These are phyloP conservation scores for Regulus satrapa DNA, from an alignment of 2,113 vertebrate species.

Conservation along the genomic window DNA sequence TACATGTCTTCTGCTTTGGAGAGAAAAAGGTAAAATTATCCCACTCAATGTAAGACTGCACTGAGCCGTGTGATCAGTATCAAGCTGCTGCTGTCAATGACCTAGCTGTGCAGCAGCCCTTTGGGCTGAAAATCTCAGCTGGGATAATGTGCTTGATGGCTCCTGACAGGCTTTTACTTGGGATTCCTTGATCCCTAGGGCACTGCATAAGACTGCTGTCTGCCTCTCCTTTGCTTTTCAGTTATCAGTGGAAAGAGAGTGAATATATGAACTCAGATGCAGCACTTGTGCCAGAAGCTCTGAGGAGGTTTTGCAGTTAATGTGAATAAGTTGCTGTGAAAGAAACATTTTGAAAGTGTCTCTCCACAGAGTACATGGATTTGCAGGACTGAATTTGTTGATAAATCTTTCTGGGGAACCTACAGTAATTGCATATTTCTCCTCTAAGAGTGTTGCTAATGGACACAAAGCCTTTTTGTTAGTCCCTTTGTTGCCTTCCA, in stretches of 20 bases:
- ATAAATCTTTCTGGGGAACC: not conserved
- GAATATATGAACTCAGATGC: not conserved
- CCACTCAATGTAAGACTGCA: not conserved
- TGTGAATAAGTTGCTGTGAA: not conserved
- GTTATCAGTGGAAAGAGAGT: not conserved
- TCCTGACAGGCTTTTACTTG: constrained; percentile 23
- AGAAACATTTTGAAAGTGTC: not conserved
- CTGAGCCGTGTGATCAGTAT: not conserved
- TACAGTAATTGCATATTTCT: not conserved
- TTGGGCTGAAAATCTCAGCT: constrained; percentile 32
- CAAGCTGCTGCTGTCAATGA: not conserved
- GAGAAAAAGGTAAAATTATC: not conserved
- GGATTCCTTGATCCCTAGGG: not conserved
- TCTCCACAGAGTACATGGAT: not conserved
- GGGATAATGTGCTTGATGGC: not conserved
- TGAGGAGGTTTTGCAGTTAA: not conserved
- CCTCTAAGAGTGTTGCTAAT: not conserved
- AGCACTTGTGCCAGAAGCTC: not conserved
- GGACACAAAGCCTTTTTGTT: not conserved
- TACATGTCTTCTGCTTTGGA: not conserved
- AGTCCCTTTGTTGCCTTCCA: not conserved
- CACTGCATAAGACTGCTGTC: not conserved
- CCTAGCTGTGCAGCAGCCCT: not conserved
- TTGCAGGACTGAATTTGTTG: not conserved
- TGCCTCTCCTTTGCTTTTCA: not conserved